Conservation (phyloP, 2,113 vertebrate species). For the Pomatorhinus ruficollis region DNA sequence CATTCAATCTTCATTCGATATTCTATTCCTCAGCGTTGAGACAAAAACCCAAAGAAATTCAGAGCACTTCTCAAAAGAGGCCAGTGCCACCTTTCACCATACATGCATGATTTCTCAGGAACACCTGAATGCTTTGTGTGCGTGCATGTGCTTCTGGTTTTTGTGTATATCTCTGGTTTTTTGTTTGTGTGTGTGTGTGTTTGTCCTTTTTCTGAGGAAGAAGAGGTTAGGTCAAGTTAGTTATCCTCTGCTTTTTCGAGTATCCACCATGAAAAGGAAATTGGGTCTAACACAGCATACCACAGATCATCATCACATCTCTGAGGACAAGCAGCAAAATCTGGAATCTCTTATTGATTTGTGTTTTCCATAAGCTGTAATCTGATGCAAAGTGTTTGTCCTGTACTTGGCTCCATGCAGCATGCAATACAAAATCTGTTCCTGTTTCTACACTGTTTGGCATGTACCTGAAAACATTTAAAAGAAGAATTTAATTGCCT, state of each 20-base stretch:
- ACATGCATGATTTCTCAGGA: not conserved
- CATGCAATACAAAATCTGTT: not conserved
- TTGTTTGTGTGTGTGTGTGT: not conserved
- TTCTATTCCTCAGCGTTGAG: rapidly evolving
- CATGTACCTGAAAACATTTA: not conserved
- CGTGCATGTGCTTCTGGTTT: not conserved
- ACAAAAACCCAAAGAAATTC: not conserved
- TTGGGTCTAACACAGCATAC: not conserved
- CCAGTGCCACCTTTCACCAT: not conserved
- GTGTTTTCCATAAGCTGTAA: not conserved
- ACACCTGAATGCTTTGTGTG: not conserved
- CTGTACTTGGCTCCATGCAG: not conserved
- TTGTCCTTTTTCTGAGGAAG: not conserved
- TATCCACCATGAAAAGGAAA: not conserved
- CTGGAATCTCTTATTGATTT: not conserved
- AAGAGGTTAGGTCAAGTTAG: not conserved
- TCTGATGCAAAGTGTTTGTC: not conserved
- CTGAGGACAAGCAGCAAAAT: not conserved
- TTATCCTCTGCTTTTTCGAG: not conserved
- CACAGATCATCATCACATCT: not conserved
- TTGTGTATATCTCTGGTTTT: not conserved
- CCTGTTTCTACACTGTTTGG: not conserved
- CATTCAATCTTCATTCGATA: not conserved
- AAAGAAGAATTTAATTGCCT: not conserved
- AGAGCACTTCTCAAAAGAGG: not conserved